These are phyloP conservation scores for Okamejei kenojei DNA, from an alignment of 2,797 vertebrate species.

Conservation along the genomic window DNA sequence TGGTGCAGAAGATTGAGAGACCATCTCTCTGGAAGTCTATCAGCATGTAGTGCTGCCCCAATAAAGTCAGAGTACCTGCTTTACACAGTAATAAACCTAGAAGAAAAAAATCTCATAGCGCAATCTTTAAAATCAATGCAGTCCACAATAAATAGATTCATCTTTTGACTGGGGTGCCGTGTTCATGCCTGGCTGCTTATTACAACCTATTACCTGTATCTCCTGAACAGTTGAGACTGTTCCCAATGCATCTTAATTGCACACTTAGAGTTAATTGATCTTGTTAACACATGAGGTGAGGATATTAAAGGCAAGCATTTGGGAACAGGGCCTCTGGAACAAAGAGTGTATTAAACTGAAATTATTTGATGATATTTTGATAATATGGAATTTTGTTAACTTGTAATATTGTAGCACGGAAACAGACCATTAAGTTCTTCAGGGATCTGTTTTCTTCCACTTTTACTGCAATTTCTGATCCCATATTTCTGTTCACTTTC, in stretches of 20 bases:
- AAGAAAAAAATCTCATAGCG: background rate
- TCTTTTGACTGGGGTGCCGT: background rate
- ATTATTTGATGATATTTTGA: background rate
- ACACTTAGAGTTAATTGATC: conserved; percentile 14
- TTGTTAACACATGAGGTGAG: conserved; percentile 17
- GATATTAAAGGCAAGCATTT: background rate
- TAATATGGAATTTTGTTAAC: background rate
- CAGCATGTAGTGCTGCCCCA: conserved; percentile 42
- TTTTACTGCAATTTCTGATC: background rate
- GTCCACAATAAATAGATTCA: background rate
- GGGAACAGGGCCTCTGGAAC: background rate
- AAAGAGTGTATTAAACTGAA: background rate
- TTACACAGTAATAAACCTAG: background rate
- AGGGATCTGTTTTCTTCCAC: background rate
- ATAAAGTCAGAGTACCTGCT: conserved; percentile 42
- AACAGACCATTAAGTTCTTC: background rate
- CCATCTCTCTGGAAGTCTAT: conserved; percentile 45
- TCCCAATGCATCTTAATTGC: conserved; percentile 2
- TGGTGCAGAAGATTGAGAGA: background rate
- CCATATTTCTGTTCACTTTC: background rate
- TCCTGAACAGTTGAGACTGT: background rate
- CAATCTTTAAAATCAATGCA: background rate
- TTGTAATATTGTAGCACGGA: background rate
- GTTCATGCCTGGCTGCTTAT: background rate
- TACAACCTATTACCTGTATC: background rate